Evolutionary conservation across 2,888 invertebrate species (phyloP), one percentile per base, ranked within the genome.

Genomic region (Stenchaetothrips biformis): DNA sequence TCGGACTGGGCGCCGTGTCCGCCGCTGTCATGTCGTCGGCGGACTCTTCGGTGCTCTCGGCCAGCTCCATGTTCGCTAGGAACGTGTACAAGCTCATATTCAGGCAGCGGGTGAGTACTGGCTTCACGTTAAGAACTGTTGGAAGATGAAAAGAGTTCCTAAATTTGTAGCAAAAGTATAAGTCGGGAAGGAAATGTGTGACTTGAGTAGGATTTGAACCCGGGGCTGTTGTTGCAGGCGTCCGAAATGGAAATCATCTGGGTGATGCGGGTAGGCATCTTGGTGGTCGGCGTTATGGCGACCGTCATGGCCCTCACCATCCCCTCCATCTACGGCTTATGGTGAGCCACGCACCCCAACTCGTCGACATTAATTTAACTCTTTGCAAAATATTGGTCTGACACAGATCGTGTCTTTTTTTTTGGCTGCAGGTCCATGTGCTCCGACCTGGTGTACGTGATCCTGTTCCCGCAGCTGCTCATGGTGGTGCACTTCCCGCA

Each of bases 1-100:
- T 99, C 86, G 99, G 98, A 9, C 91, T 99, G 83, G 99, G 99
- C 0, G 99, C 99, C 9, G 98, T 99, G 9, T 98, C 98, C 0
- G 99, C 99, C 0, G 99, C 99, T 27, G 99, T 99, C 83, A 99
- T 99, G 99, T 98, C 98, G 62, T 98, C 98, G 0, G 99, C 99
- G 0, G 99, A 99, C 88, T 99, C 99, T 80, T 98, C 98, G 84
- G 97, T 99, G 79, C 90, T 99, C 27, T 98, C 98, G 37, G 99
- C 99, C 4, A 96, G 97, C 84, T 97, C 98, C 48, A 99, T 99
- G 99, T 99, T 99, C 86, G 98, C 99, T 82, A 92, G 98, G 86
- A 99, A 99, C 88, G 95, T 99, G 84, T 99, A 99, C 91, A 97
- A 95, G 89, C 91, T 97, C 87, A 96, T 99, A 86, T 97, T 99